These are phyloP conservation scores for Stichopus horrens DNA, from an alignment of 53 echinoderm and acorn worm species.

Conservation along the genomic window DNA sequence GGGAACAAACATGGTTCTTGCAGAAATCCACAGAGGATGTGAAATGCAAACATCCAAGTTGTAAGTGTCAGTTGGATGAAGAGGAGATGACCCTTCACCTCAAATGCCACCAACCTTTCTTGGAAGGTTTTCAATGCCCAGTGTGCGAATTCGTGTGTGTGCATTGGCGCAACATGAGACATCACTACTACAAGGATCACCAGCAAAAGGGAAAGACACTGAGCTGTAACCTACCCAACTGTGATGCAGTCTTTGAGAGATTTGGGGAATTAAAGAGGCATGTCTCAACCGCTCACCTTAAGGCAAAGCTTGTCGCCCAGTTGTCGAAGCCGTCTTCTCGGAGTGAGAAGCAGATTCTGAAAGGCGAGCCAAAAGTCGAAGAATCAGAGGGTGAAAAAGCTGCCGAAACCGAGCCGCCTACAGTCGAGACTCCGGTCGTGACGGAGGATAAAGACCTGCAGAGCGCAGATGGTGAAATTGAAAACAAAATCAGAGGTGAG, in stretches of 20 bases:
- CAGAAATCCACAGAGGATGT: constrained; percentile 46
- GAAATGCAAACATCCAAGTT: constrained; percentile 55
- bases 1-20: constrained; percentile 63
- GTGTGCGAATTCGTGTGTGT: constrained; percentile 72
- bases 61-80: constrained; percentile 54
- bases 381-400: not conserved
- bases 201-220: constrained; percentile 55
- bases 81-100: constrained; percentile 66
- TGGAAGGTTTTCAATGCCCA: constrained; percentile 83
- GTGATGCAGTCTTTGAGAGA: constrained; percentile 53
- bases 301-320: constrained; percentile 39
- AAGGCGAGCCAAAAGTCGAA: not conserved
- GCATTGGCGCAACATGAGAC: constrained; percentile 89
- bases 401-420: not conserved
- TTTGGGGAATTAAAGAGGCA: constrained; percentile 69
- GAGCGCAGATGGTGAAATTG: not conserved
- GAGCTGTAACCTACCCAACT: constrained; percentile 61
- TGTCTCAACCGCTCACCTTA: constrained; percentile 66
- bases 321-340: constrained; percentile 12
- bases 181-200: constrained; percentile 73
- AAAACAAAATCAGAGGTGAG: not conserved
- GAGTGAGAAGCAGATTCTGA: constrained; percentile 19
- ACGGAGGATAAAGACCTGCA: constrained; percentile 36
- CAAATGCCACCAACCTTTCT: constrained; percentile 74
- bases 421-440: not conserved